These are phyloP conservation scores for Drosophila murphyi DNA, from an alignment of 1,140 invertebrate genomes.

Conservation along the genomic window DNA sequence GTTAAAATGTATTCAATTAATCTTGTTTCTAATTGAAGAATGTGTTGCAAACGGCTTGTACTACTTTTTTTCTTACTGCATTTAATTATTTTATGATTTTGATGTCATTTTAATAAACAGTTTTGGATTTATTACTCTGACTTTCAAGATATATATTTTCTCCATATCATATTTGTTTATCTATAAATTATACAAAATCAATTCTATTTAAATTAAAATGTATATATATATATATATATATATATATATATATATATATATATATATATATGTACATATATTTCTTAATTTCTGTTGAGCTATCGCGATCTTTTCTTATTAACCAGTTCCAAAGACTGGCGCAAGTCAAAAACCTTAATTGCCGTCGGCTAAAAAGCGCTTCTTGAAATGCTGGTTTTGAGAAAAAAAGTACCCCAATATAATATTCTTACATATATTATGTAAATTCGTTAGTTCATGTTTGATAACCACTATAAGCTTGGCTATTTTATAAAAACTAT, in stretches of 20 bases:
- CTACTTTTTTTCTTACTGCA: not conserved
- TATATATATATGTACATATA: not conserved
- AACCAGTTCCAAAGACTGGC: not conserved
- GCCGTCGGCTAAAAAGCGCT: slow-evolving; percentile 13
- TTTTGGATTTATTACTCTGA: too few species aligned
- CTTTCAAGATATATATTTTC: too few species aligned
- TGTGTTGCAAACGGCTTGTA: not conserved
- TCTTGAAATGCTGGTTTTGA: not conserved
- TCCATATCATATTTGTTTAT: too few species aligned
- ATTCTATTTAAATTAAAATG: too few species aligned
- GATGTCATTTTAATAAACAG: not conserved
- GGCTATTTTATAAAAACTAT: not conserved
- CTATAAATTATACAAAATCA: too few species aligned
- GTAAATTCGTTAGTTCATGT: not conserved
- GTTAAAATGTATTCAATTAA: slow-evolving; percentile 18
- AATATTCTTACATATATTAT: not conserved
- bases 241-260: too few species aligned
- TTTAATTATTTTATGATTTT: not conserved
- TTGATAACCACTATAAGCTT: not conserved
- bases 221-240: too few species aligned
- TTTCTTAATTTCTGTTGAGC: not conserved
- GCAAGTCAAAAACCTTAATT: not conserved
- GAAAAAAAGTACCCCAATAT: not conserved
- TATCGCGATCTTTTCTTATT: too few species aligned
- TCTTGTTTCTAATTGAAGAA: slow-evolving; percentile 9